Evolutionary conservation across 1,140 invertebrate species (phyloP).

Genomic region (Drosophila busckii): DNA sequence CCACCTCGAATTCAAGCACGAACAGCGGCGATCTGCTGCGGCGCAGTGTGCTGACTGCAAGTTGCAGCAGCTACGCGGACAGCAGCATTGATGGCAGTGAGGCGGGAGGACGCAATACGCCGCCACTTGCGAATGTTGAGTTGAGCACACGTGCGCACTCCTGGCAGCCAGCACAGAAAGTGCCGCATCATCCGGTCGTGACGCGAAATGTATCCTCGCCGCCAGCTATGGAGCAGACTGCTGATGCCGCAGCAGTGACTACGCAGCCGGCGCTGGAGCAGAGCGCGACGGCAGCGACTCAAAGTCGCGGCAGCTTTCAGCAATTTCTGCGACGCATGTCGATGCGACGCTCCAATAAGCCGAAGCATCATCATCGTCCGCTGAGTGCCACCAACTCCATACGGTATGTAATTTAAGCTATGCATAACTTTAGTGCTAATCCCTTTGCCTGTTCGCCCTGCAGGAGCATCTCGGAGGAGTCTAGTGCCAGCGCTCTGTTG

Average conservation of each 20-base stretch:
- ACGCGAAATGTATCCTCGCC: slow-evolving; percentile 68
- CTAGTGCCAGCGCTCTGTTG: slow-evolving; percentile 42
- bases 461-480: slow-evolving; percentile 72
- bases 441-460: background rate
- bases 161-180: slow-evolving; percentile 28
- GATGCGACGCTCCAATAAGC: slow-evolving; percentile 67
- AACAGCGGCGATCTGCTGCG: slow-evolving; percentile 50
- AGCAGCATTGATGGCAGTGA: slow-evolving; percentile 45
- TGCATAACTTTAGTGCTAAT: background rate
- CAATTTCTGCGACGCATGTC: slow-evolving; percentile 77
- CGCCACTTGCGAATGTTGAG: slow-evolving; percentile 22
- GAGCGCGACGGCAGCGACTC: background rate
- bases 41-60: slow-evolving; percentile 55
- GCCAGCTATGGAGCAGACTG: slow-evolving; percentile 44
- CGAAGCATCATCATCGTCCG: slow-evolving; percentile 55
- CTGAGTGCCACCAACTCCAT: slow-evolving; percentile 69
- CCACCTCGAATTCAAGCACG: slow-evolving; percentile 55
- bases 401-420: slow-evolving; percentile 41
- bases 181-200: slow-evolving; percentile 50
- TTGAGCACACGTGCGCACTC: slow-evolving; percentile 13
- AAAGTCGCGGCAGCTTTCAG: slow-evolving; percentile 60
- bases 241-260: background rate
- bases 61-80: slow-evolving; percentile 56
- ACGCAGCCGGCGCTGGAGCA: background rate
- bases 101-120: background rate